Evolutionary conservation across 2,797 vertebrate genomes (phyloP).

Genomic region (Intellagama lesueurii): DNA sequence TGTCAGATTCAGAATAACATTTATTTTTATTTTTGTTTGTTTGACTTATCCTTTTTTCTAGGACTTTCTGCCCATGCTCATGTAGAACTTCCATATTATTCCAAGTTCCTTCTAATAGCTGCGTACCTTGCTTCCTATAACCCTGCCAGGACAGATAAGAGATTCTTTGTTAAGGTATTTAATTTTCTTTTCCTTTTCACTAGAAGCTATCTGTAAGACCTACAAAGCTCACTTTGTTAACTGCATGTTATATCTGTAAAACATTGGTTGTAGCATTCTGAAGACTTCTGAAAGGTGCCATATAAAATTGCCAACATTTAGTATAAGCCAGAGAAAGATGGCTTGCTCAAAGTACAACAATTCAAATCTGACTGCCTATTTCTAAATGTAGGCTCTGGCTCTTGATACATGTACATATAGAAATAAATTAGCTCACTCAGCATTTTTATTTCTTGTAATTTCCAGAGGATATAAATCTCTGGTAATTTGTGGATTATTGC

Average conservation of each 20-base stretch:
- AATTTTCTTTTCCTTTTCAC: conserved; percentile 13
- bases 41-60: conserved; percentile 51
- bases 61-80: conserved; percentile 91
- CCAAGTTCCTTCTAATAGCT: conserved; percentile 96
- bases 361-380: too few relatives aligned
- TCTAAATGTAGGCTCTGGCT: too few relatives aligned
- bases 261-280: background rate
- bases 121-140: conserved; percentile 97
- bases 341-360: too few relatives aligned
- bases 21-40: conserved; percentile 3
- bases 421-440: too few relatives aligned
- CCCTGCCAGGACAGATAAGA: conserved; percentile 94
- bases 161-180: conserved; percentile 96
- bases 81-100: conserved; percentile 96
- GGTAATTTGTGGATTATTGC: too few relatives aligned
- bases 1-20: background rate
- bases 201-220: background rate
- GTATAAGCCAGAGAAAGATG: too few relatives aligned
- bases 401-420: too few relatives aligned
- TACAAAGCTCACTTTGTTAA: background rate
- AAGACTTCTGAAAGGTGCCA: background rate
- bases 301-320: too few relatives aligned
- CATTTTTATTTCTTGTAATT: too few relatives aligned
- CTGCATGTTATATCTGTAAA: background rate
- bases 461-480: too few relatives aligned